Evolutionary conservation across 2,888 invertebrate genomes (phyloP), one percentile per base, ranked within the genome.

Genomic region (Diadegma fenestrale): DNA sequence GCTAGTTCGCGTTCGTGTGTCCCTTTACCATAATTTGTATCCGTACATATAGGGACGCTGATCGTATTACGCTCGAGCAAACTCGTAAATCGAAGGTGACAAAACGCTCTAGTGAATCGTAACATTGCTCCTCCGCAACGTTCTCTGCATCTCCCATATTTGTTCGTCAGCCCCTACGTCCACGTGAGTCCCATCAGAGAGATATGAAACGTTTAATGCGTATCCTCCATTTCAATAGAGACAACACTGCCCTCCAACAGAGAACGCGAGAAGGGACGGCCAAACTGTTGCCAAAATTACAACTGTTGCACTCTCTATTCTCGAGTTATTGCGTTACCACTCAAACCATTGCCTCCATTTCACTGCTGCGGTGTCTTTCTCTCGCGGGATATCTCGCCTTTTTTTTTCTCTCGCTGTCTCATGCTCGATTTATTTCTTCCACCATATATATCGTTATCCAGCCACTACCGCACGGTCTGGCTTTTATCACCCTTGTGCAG

Each of bases 271-370:
- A 48, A 33, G 6, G 12, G 41, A 26, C 30, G 19, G 81, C 58
- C 37, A 37, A 82, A 82, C 85, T 82, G 85, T 85, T 85, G 85
- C 82, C 85, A 85, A 82, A 85, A 82, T 82, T 81, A 82, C 78
- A 85, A 79, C 85, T 85, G 85, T 85, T 85, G 85, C 82, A 79
- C 75, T 37, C 45, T 19, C n/a, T n/a, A 68, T 33, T 75, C 33
- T 45, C 54, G 58, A 43, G 72, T 54, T 78, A 78, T 72, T 72
- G 45, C 71, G 7, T 51, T 45, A 51, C 77, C 77, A 61, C 61
- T 64, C 78, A 37, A 69, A 75, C 79, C 48, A 79, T 75, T 75
- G 72, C 68, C 75, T 75, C 54, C 77, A 64, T 75, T 81, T 79
- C 54, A 22, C 51, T 63, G 22, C 37, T 61, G 63, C 41, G 33